These are phyloP conservation scores for Elgaria multicarinata DNA, from an alignment of 2,113 vertebrate genomes.

Conservation along the genomic window DNA sequence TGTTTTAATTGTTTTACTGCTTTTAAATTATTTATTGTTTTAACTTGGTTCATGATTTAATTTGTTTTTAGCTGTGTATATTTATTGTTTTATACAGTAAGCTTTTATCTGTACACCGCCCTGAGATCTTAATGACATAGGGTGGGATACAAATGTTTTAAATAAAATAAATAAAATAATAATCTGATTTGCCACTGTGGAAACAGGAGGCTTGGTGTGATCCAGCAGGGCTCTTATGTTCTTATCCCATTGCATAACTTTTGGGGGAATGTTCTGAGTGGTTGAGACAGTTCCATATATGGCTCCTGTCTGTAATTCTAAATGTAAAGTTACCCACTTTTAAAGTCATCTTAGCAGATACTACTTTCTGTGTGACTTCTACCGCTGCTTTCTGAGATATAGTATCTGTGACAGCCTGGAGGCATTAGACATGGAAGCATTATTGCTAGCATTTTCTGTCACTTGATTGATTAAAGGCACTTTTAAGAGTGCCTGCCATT, in stretches of 20 bases:
- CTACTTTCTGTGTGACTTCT: not conserved
- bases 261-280: not conserved
- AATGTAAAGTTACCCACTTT: slow-evolving; percentile 3
- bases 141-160: no score
- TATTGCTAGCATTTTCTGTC: not conserved
- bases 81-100: no score
- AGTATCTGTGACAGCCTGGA: not conserved
- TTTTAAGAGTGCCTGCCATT: slow-evolving; percentile 1
- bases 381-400: slow-evolving; percentile 9
- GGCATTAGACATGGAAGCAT: not conserved
- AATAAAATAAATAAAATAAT: not conserved
- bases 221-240: not conserved
- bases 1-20: no score
- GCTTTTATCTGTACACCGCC: no score
- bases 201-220: not conserved
- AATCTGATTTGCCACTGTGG: not conserved
- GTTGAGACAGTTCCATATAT: not conserved
- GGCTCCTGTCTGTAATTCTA: not conserved
- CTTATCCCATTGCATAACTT: not conserved
- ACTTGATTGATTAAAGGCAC: slow-evolving; percentile 11
- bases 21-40: no score
- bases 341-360: slow-evolving; percentile 23
- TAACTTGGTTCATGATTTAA: no score
- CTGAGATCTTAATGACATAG: no score
- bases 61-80: no score